Conservation (phyloP, 2,113 vertebrate genomes). For the Leptosomus discolor region DNA sequence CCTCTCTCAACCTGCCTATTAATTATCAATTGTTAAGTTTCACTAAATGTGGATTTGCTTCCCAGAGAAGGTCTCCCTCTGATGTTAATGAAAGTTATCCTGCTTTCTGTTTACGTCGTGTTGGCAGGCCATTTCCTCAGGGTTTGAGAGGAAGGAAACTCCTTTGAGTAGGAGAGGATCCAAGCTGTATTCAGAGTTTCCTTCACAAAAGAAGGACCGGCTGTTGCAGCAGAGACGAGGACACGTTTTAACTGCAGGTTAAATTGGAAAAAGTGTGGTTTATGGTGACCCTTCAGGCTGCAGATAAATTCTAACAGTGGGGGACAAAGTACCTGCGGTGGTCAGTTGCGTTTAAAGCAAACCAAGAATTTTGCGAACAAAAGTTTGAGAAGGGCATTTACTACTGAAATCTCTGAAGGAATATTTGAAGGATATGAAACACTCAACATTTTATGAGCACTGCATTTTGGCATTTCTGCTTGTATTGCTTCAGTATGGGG, state of each 20-base stretch:
- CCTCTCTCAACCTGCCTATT: not conserved
- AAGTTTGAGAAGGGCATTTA: not conserved
- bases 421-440: not conserved
- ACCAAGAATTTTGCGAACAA: not conserved
- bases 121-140: not conserved
- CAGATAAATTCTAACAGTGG: not conserved
- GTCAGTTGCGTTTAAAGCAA: not conserved
- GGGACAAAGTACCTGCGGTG: not conserved
- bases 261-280: not conserved
- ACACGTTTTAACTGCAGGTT: not conserved
- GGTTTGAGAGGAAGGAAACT: conserved; percentile 29
- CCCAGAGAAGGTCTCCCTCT: not conserved
- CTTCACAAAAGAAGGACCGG: not conserved
- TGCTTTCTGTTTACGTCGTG: not conserved
- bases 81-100: not conserved
- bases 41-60: not conserved
- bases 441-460: not conserved
- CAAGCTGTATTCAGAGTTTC: not conserved
- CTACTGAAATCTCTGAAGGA: not conserved
- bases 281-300: not conserved
- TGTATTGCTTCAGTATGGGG: fast-evolving
- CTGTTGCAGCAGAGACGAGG: not conserved
- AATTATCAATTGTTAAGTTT: fast-evolving
- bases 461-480: not conserved
- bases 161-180: not conserved